Evolutionary conservation across 2,113 vertebrate genomes (phyloP).

Genomic region (Pandion haliaetus): DNA sequence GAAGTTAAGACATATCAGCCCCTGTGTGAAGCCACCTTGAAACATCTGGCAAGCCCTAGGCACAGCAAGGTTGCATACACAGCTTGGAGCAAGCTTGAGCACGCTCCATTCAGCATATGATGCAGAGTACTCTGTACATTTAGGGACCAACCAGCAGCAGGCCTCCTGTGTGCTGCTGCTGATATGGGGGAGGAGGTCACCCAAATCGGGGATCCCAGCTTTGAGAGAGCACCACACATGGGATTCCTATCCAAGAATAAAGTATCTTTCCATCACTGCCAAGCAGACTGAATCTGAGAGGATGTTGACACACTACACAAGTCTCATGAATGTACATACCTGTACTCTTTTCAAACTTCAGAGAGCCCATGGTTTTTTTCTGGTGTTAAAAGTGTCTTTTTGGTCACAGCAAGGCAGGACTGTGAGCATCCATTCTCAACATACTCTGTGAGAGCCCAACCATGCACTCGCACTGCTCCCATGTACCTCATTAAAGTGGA

Average conservation of each 20-base stretch:
- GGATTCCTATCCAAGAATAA: neutral
- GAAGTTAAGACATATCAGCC: neutral
- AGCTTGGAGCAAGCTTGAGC: neutral
- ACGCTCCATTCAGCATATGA: neutral
- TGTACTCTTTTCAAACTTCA: neutral
- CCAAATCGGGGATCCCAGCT: fast-evolving
- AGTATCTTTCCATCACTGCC: neutral
- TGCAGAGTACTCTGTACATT: neutral
- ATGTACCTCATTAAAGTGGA: neutral
- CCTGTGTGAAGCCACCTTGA: neutral
- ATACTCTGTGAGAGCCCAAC: neutral
- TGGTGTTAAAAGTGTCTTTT: neutral
- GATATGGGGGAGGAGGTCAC: neutral
- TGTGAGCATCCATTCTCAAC: neutral
- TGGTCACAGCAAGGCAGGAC: neutral
- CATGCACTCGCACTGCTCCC: neutral
- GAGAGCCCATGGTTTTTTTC: neutral
- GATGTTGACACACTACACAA: neutral
- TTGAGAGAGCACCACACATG: neutral
- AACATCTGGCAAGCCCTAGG: neutral
- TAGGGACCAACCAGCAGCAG: neutral
- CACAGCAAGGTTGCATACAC: neutral
- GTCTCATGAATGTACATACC: neutral
- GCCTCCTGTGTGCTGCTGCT: neutral
- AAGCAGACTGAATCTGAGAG: neutral